Evolutionary conservation across 2,797 vertebrate genomes (phyloP).

Genomic region (Dendrocincla fuliginosa): DNA sequence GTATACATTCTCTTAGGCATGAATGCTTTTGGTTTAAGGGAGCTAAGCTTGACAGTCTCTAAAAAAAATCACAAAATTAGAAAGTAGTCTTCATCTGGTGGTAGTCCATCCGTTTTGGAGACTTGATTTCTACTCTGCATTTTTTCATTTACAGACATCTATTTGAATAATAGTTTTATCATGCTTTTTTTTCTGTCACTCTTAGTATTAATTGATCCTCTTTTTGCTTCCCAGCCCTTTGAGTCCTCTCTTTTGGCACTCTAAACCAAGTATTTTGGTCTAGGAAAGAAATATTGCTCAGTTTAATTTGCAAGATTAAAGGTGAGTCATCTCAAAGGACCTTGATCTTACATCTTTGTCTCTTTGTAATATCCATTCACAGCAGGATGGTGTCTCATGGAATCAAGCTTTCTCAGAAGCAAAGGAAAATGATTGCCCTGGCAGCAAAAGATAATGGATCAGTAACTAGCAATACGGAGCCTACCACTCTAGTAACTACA

Average conservation of each 20-base stretch:
- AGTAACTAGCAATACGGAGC: constrained; percentile 70
- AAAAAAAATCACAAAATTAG: background rate
- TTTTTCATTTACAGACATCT: background rate
- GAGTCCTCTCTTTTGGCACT: background rate
- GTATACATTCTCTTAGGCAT: background rate
- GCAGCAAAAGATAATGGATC: constrained; percentile 84
- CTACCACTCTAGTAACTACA: constrained; percentile 63
- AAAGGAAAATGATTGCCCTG: constrained; percentile 94
- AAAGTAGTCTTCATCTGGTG: background rate
- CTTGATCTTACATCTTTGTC: background rate
- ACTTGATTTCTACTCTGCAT: background rate
- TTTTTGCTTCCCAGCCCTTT: background rate
- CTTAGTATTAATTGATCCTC: background rate
- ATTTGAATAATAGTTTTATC: background rate
- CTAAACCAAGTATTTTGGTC: background rate
- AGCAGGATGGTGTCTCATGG: constrained; percentile 82
- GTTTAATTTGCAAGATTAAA: background rate
- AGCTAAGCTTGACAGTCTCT: background rate
- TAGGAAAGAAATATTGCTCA: background rate
- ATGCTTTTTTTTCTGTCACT: background rate
- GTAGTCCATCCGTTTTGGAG: background rate
- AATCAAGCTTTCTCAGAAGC: constrained; percentile 93
- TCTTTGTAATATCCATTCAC: constrained; percentile 50
- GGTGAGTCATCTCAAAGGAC: background rate
- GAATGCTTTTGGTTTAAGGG: background rate